Percentiles rank a stretch among this genome's conserved stretches.
Conservation (phyloP, 1,140 invertebrate genomes). For the Solenopsis fugax region DNA sequence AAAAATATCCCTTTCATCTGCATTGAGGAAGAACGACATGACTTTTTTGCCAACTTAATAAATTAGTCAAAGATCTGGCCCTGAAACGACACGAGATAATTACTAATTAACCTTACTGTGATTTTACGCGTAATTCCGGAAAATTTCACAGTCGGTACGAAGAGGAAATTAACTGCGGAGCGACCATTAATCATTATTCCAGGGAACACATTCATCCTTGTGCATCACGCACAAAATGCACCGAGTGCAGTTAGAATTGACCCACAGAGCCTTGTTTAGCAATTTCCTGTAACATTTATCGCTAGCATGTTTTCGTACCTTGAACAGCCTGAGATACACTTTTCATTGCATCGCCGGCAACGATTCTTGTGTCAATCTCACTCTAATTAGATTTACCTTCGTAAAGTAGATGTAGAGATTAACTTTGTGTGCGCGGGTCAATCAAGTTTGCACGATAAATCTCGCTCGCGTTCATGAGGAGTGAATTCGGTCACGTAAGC, state of each 20-base stretch:
- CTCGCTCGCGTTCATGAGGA: neutral
- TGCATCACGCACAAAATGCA: neutral
- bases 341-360: neutral
- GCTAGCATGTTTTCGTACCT: neutral
- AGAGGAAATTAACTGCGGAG: constrained; percentile 13
- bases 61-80: neutral
- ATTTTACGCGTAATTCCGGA: constrained; percentile 23
- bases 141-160: neutral
- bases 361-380: neutral
- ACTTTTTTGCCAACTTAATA: too few species aligned
- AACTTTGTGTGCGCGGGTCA: neutral
- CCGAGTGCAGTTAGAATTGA: neutral
- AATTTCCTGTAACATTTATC: neutral
- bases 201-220: neutral
- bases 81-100: constrained; percentile 4
- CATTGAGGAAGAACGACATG: too few species aligned
- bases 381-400: neutral
- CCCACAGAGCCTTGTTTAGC: neutral
- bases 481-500: constrained; percentile 39
- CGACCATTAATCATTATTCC: neutral
- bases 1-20: too few species aligned
- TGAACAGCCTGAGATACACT: neutral
- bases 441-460: constrained; percentile 26
- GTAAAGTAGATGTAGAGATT: neutral
- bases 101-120: constrained; percentile 12